Base-by-base conservation (phyloP, 2,888 invertebrate species). In the Andrena camellia region DNA sequence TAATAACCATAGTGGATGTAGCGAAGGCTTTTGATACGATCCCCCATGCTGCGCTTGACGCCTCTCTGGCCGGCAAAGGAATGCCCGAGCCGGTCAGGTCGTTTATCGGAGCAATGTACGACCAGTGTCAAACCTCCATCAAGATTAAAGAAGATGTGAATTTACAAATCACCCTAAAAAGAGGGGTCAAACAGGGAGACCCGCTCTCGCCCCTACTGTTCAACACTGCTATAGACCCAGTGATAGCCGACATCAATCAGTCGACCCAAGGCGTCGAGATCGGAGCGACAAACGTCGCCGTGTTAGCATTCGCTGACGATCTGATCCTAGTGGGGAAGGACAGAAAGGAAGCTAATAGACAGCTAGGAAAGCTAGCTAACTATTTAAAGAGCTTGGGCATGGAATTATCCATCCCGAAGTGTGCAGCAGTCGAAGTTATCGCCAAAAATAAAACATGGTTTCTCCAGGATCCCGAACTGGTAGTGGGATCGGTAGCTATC, bases 111-210 rank as follows among this genome's bases (percentile, higher is more conserved):
- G n/a, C n/a, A n/a, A n/a, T n/a, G n/a, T n/a, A n/a, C n/a, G n/a
- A n/a, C n/a, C n/a, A n/a, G n/a, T n/a, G n/a, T n/a, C n/a, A n/a
- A n/a, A n/a, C n/a, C n/a, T n/a, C n/a, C n/a, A n/a, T n/a, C n/a
- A n/a, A n/a, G n/a, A n/a, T n/a, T n/a, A n/a, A n/a, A n/a, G n/a
- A n/a, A n/a, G n/a, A n/a, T n/a, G n/a, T n/a, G n/a, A n/a, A n/a
- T n/a, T n/a, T n/a, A n/a, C 0, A 59, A 0, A 57, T 83, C 5
- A 31, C 29, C 23, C 31, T 85, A 0, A 10, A 20, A 0, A 31
- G 93, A 93, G 93, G 94, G 90, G 92, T 95, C 92, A 94, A 94
- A 94, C 94, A 94, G 94, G 92, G 95, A 92, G 95, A 95, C 93
- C 94, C 94, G 0, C 35, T 86, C 0, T 83, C 86, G 0, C 85